These are phyloP conservation scores for Dreissena polymorpha DNA, from an alignment of 1,140 invertebrate genomes.

Conservation along the genomic window DNA sequence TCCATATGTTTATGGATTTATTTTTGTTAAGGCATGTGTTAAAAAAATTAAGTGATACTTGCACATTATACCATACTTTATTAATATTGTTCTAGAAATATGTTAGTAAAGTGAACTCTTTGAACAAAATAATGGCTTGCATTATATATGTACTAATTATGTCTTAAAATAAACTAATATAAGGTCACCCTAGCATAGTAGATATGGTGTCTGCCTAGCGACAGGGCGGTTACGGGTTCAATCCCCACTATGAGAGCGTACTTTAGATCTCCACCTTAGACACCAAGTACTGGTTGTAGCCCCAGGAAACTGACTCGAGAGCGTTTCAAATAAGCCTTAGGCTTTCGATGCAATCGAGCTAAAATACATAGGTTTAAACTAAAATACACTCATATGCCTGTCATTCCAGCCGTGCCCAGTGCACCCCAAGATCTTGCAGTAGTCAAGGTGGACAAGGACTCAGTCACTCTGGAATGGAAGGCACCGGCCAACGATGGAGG, in stretches of 20 bases:
- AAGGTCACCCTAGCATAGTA: too few species aligned
- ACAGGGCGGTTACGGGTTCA: too few species aligned
- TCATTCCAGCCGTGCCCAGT: constrained; percentile 90
- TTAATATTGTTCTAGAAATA: neutral
- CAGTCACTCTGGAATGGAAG: constrained; percentile 96
- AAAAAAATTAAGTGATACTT: neutral
- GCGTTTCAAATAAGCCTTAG: too few species aligned
- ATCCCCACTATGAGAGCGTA: too few species aligned
- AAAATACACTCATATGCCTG: too few species aligned
- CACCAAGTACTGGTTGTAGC: too few species aligned
- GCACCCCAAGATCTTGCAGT: constrained; percentile 95
- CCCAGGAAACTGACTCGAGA: too few species aligned
- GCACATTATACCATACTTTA: neutral
- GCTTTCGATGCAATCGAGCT: too few species aligned
- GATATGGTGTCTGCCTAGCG: too few species aligned
- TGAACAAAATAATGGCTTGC: neutral
- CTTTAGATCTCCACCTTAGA: too few species aligned
- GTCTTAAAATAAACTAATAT: neutral
- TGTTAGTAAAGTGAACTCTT: neutral
- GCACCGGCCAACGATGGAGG: constrained; percentile 95
- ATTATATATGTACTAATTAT: neutral
- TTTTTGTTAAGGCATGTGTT: neutral
- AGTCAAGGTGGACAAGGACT: constrained; percentile 95
- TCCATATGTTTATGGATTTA: neutral
- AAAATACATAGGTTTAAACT: too few species aligned